phyloP scores from a whole-genome alignment of 2,113 vertebrate genomes.

The Myiopsitta monachus region DNA sequence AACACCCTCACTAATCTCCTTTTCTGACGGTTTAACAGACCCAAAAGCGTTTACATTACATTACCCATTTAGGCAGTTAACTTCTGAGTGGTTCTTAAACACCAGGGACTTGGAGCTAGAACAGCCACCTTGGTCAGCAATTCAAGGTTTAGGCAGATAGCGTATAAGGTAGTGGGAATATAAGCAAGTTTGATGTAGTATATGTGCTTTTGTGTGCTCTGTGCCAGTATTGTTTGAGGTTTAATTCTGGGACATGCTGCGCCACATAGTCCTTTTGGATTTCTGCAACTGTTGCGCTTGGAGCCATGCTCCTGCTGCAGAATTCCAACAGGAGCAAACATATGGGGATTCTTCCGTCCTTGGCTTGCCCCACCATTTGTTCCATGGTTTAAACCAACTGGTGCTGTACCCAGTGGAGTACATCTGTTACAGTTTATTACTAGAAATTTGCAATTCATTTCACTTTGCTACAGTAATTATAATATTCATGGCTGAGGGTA shows the following conservation, averaged over 20 bases:
- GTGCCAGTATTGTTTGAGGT: constrained; percentile 47
- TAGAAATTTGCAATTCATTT: constrained; percentile 70
- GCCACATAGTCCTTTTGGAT: constrained; percentile 43
- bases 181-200: not conserved
- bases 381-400: constrained; percentile 61
- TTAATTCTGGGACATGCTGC: constrained; percentile 47
- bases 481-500: constrained; percentile 47
- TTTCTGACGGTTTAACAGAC: not conserved
- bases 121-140: not conserved
- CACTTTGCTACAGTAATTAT: constrained; percentile 60
- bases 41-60: constrained; percentile 2
- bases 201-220: not conserved
- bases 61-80: constrained; percentile 1
- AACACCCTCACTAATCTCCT: not conserved
- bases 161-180: not conserved
- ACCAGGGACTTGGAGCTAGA: not conserved
- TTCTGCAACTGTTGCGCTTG: constrained; percentile 61
- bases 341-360: constrained; percentile 65
- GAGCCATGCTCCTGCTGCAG: constrained; percentile 48
- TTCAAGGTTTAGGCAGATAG: not conserved
- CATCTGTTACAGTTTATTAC: constrained; percentile 69
- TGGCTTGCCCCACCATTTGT: constrained; percentile 67
- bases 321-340: constrained; percentile 67
- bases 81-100: not conserved
- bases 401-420: constrained; percentile 66